Conservation (phyloP, 2,888 invertebrate genomes). For the Ormia ochracea region DNA sequence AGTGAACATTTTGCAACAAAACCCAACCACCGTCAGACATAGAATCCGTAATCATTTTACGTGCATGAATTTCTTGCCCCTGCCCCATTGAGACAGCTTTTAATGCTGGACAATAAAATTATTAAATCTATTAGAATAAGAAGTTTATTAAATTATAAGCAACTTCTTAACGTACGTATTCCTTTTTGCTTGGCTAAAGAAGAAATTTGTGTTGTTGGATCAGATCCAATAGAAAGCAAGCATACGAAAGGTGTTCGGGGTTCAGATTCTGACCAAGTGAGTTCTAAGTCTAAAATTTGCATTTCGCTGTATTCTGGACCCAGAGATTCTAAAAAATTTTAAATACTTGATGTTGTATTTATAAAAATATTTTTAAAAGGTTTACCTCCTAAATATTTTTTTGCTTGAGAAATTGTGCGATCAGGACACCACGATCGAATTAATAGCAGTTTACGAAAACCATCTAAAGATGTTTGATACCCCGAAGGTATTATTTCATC, state of each 20-base stretch:
- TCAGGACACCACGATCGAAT: slow-evolving; percentile 97
- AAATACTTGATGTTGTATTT: background rate
- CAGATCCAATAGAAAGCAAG: slow-evolving; percentile 95
- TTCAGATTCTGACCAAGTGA: slow-evolving; percentile 93
- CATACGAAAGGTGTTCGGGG: slow-evolving; percentile 92
- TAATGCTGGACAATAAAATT: slow-evolving; percentile 78
- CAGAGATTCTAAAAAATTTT: slow-evolving; percentile 82
- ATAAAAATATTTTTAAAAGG: background rate
- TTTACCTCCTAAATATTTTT: slow-evolving; percentile 89
- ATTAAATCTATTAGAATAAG: background rate
- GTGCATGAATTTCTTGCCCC: slow-evolving; percentile 92
- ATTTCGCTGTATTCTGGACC: slow-evolving; percentile 94
- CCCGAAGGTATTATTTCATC: slow-evolving; percentile 93
- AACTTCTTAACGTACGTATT: slow-evolving; percentile 81
- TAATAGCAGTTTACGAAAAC: slow-evolving; percentile 90
- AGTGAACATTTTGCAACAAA: slow-evolving; percentile 94
- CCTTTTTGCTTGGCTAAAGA: slow-evolving; percentile 90
- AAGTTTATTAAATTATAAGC: background rate
- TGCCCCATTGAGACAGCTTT: slow-evolving; percentile 98
- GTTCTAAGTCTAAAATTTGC: slow-evolving; percentile 92
- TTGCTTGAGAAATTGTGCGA: slow-evolving; percentile 93
- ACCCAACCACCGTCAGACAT: slow-evolving; percentile 94
- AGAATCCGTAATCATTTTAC: slow-evolving; percentile 87
- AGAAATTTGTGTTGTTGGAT: slow-evolving; percentile 96
- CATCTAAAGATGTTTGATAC: slow-evolving; percentile 89